Evolutionary conservation across 2,113 vertebrate species (phyloP), one percentile per base, ranked within the genome.

Genomic region (Gymnocephalus cernua): DNA sequence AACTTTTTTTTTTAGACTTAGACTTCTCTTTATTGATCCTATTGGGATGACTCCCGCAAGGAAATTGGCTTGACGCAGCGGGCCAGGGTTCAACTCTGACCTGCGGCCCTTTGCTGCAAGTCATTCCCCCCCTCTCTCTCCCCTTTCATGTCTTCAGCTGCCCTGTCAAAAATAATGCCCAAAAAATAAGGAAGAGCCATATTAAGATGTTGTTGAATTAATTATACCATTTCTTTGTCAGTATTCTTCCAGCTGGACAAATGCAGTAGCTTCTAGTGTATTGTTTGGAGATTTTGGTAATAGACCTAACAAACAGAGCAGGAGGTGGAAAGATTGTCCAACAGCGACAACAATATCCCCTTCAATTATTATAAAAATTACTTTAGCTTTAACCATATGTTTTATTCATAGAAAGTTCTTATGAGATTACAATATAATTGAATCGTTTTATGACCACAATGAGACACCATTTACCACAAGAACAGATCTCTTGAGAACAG

Each of bases 381-480:
- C 16, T 74, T 59, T 3, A 27, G 53, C 45, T 66, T n/a, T 27
- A 19, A 19, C 16, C 50, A 67, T 18, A 51, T 57, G 38, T 77
- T 79, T 45, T 61, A 57, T 69, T 47, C 48, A 79, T 56, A 51
- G 41, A 45, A n/a, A 23, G 32, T 38, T 61, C 56, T 62, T 53
- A n/a, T 35, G 48, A 32, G 25, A 80, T 41, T 61, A 48, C 13
- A n/a, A 66, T 58, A 35, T 66, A 82, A 68, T 57, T 61, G 2
- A 67, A 84, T 66, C 0, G n/a, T 27, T 63, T 73, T 71, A 67
- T 57, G 38, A 67, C 41, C 23, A 57, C 15, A 72, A 29, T 63
- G 29, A 58, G 68, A 66, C 4, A 19, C 7, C 4, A 21, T 7
- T 23, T 58, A 19, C 4, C 29, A 50, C 4, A 27, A 32, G 69